These are phyloP conservation scores for Drosophila suboccidentalis DNA, from an alignment of 2,888 invertebrate species.

Conservation along the genomic window DNA sequence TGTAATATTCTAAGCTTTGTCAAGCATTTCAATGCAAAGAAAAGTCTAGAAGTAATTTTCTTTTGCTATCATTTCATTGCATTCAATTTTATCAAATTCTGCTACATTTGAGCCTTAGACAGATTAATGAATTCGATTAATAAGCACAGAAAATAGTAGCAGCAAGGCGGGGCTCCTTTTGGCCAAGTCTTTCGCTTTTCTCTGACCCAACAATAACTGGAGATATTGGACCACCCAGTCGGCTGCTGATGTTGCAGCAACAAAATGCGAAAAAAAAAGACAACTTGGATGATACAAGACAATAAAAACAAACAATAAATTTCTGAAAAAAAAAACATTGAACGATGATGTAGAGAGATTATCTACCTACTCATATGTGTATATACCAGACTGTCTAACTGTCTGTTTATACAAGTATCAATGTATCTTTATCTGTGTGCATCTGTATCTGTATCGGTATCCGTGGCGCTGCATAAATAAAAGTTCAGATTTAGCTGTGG, in stretches of 20 bases:
- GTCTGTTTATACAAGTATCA: slow-evolving; percentile 11
- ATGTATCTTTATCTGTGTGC: slow-evolving; percentile 8
- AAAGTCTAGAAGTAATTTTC: neutral
- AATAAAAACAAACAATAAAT: slow-evolving; percentile 49
- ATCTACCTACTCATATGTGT: slow-evolving; percentile 12
- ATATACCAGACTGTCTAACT: slow-evolving; percentile 35
- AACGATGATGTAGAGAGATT: slow-evolving; percentile 18
- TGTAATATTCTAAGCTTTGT: neutral
- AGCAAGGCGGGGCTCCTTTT: slow-evolving; percentile 40
- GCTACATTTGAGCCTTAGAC: slow-evolving; percentile 19
- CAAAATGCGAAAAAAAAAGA: slow-evolving; percentile 22
- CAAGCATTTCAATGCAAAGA: neutral
- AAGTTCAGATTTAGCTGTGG: slow-evolving; percentile 67
- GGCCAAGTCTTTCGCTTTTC: neutral
- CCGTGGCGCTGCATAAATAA: slow-evolving; percentile 28
- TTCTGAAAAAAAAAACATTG: slow-evolving; percentile 22
- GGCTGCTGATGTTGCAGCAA: slow-evolving; percentile 31
- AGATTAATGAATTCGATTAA: slow-evolving; percentile 22
- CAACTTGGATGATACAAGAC: slow-evolving; percentile 37
- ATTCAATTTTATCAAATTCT: slow-evolving; percentile 2
- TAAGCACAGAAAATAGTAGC: slow-evolving; percentile 9
- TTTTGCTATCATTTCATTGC: neutral
- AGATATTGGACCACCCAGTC: slow-evolving; percentile 51
- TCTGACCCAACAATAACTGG: slow-evolving; percentile 14
- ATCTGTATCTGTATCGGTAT: slow-evolving; percentile 4